Percentiles rank a stretch among this genome's conserved stretches.
phyloP scores from a whole-genome alignment of 1,140 invertebrate genomes.

The Oryzaephilus surinamensis region DNA sequence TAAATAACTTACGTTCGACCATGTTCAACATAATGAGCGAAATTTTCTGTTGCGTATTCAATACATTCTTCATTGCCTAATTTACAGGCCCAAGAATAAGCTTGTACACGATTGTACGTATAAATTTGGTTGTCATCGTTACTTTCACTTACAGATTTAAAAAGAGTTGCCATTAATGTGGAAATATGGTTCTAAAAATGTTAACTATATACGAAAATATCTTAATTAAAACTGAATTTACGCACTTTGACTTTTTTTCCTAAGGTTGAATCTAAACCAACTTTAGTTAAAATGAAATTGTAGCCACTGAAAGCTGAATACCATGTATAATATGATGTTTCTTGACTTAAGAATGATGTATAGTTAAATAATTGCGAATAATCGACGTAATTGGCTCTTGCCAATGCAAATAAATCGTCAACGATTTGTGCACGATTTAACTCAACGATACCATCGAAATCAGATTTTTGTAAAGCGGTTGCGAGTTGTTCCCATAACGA shows the following conservation, averaged over 20 bases:
- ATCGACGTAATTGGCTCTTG: constrained; percentile 36
- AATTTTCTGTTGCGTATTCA: constrained; percentile 26
- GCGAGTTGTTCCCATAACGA: constrained; percentile 53
- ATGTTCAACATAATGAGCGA: constrained; percentile 14
- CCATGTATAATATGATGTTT: constrained; percentile 57
- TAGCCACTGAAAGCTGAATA: constrained; percentile 45
- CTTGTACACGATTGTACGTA: constrained; percentile 33
- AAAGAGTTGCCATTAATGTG: constrained; percentile 50
- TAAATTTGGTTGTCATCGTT: constrained; percentile 28
- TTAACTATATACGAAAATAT: background rate
- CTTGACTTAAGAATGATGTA: constrained; percentile 46
- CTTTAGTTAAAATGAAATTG: constrained; percentile 32
- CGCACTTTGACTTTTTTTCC: too few relatives aligned
- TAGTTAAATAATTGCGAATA: constrained; percentile 44
- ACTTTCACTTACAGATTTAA: constrained; percentile 35
- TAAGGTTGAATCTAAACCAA: too few relatives aligned
- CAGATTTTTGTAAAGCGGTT: constrained; percentile 37
- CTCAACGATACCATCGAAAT: constrained; percentile 45
- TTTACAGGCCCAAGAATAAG: constrained; percentile 42
- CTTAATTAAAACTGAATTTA: background rate
- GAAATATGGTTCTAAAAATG: background rate
- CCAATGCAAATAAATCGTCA: constrained; percentile 62
- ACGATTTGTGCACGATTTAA: constrained; percentile 70
- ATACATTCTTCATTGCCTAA: constrained; percentile 40
- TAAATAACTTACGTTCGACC: background rate